phyloP scores from a whole-genome alignment of 2,113 vertebrate genomes.

The Narcine bancroftii region DNA sequence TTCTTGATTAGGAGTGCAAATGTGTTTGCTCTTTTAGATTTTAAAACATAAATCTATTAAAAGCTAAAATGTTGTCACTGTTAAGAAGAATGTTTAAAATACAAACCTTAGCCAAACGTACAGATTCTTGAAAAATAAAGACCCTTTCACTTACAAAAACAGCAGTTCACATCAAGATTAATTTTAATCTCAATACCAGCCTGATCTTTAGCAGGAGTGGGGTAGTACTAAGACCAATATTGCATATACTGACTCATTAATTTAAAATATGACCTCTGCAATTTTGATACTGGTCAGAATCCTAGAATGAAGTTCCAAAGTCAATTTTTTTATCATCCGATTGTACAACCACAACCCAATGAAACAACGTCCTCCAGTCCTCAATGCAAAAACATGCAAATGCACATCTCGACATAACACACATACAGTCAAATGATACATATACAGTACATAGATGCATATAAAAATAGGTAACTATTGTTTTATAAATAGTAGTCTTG shows the following conservation, averaged over 20 bases:
- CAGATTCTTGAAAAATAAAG: background rate
- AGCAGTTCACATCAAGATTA: background rate
- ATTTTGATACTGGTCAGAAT: background rate
- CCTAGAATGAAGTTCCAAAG: background rate
- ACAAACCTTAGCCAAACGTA: background rate
- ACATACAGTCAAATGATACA: too few relatives aligned
- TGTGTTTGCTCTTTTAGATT: background rate
- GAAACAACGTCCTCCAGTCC: too few relatives aligned
- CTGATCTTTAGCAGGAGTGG: background rate
- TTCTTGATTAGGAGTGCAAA: background rate
- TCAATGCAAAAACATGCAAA: too few relatives aligned
- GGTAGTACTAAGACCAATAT: background rate
- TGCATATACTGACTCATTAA: background rate
- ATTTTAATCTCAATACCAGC: background rate
- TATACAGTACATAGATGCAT: too few relatives aligned
- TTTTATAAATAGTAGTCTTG: too few relatives aligned
- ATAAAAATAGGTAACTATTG: too few relatives aligned
- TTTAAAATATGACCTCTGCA: background rate
- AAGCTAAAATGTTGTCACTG: background rate
- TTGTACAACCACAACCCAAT: too few relatives aligned
- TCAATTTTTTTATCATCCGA: too few relatives aligned
- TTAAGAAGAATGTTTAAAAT: background rate
- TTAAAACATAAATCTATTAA: background rate
- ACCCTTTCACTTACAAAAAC: background rate
- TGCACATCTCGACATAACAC: too few relatives aligned